These are phyloP conservation scores for Scaptomyza montana DNA, from an alignment of 1,140 invertebrate genomes.

Conservation along the genomic window DNA sequence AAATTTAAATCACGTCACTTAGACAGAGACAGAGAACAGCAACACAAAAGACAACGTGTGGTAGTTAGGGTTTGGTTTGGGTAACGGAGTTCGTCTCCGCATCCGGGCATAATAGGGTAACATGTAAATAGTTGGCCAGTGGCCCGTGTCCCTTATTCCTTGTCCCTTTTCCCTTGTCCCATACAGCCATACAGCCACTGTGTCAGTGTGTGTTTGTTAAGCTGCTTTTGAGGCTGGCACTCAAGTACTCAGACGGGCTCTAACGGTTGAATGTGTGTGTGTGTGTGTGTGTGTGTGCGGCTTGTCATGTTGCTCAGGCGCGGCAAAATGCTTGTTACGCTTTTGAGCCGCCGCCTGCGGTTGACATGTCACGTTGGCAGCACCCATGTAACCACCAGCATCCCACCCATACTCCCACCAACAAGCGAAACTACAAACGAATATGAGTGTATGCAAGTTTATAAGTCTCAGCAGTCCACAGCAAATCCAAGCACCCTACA, in stretches of 20 bases:
- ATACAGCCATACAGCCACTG: constrained; percentile 6
- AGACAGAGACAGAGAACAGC: constrained; percentile 15
- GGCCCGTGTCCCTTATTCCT: background rate
- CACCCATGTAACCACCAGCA: background rate
- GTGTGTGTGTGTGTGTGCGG: constrained; percentile 5
- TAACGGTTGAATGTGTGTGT: constrained; percentile 27
- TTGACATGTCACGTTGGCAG: constrained; percentile 67
- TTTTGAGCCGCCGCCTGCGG: constrained; percentile 75
- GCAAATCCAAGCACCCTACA: background rate
- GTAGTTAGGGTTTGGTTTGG: background rate
- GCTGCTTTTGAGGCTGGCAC: constrained; percentile 73
- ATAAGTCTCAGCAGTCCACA: background rate
- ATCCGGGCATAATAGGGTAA: constrained; percentile 60
- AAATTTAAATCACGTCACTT: constrained; percentile 81
- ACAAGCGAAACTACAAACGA: constrained; percentile 17
- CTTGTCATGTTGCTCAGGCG: constrained; percentile 56
- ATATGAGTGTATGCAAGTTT: constrained; percentile 11
- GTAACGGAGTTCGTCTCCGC: constrained; percentile 1
- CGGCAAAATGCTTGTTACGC: constrained; percentile 70
- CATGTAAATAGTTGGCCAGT: constrained; percentile 75
- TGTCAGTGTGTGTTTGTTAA: constrained; percentile 54
- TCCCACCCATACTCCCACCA: background rate
- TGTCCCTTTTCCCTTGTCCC: background rate
- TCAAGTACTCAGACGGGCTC: constrained; percentile 45
- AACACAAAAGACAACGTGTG: constrained; percentile 48